phyloP scores from a whole-genome alignment of 2,797 vertebrate genomes.

The Antrozous pallidus region DNA sequence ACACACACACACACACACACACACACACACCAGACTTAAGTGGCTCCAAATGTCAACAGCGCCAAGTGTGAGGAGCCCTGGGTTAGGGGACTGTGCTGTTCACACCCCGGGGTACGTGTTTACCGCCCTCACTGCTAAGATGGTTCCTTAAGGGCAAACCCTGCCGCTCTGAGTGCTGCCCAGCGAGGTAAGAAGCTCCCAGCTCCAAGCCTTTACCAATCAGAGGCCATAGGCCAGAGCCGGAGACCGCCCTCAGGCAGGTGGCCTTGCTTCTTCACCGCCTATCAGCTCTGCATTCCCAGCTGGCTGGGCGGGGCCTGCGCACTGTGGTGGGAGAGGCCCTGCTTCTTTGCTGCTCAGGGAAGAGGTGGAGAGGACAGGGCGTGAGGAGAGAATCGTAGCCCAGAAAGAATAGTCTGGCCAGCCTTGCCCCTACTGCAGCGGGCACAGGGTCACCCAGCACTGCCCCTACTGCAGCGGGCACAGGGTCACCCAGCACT shows the following conservation, averaged over 20 bases:
- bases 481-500: too few relatives aligned
- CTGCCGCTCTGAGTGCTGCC: background rate
- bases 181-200: background rate
- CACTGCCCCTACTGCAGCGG: too few relatives aligned
- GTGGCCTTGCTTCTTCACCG: too few relatives aligned
- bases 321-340: background rate
- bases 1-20: rapidly evolving
- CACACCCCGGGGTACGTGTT: background rate
- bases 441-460: too few relatives aligned
- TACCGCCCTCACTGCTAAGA: background rate
- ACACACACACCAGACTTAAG: too few relatives aligned
- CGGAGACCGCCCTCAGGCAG: too few relatives aligned
- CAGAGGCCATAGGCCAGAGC: too few relatives aligned
- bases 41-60: background rate
- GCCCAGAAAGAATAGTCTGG: rapidly evolving
- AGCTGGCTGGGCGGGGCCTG: background rate
- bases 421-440: too few relatives aligned
- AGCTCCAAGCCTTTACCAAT: background rate
- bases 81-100: too few relatives aligned
- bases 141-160: background rate
- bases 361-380: background rate
- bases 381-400: background rate
- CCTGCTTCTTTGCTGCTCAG: too few relatives aligned
- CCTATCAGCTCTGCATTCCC: background rate
- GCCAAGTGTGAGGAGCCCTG: background rate